These are phyloP conservation scores for Ctenosaura bakeri DNA, from an alignment of 2,797 vertebrate species.

Conservation along the genomic window DNA sequence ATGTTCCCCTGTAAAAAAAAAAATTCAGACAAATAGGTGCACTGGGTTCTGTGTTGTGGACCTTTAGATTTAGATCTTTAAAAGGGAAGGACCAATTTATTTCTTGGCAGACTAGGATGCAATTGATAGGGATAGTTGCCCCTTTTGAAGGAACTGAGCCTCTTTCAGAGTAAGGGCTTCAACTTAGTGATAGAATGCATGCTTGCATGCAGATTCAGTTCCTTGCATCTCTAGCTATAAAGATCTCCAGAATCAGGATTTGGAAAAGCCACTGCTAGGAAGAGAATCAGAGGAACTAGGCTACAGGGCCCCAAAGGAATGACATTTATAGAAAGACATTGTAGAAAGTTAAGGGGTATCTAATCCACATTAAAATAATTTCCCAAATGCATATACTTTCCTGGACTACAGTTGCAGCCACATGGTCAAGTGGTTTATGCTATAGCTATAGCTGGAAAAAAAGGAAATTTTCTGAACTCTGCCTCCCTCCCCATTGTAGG, in stretches of 20 bases:
- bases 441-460: too few relatives aligned
- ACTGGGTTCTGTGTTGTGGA: neutral
- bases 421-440: too few relatives aligned
- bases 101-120: too few relatives aligned
- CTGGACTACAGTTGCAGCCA: too few relatives aligned
- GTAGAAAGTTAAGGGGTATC: neutral
- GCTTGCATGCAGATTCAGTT: neutral
- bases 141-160: too few relatives aligned
- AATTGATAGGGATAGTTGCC: too few relatives aligned
- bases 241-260: neutral
- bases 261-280: neutral
- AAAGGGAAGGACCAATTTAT: too few relatives aligned
- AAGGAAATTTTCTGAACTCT: too few relatives aligned
- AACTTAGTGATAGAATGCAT: neutral
- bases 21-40: neutral
- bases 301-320: neutral
- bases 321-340: neutral
- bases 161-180: neutral
- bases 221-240: neutral
- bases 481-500: neutral
- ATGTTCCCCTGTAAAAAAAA: neutral
- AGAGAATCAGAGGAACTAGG: neutral
- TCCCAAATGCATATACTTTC: too few relatives aligned
- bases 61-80: too few relatives aligned
- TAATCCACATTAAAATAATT: conserved; percentile 4